Percentiles rank a stretch among this genome's conserved stretches.
These are phyloP conservation scores for Stichodactyla mertensii DNA, from an alignment of 64 coral and sea anemone genomes.

Conservation along the genomic window DNA sequence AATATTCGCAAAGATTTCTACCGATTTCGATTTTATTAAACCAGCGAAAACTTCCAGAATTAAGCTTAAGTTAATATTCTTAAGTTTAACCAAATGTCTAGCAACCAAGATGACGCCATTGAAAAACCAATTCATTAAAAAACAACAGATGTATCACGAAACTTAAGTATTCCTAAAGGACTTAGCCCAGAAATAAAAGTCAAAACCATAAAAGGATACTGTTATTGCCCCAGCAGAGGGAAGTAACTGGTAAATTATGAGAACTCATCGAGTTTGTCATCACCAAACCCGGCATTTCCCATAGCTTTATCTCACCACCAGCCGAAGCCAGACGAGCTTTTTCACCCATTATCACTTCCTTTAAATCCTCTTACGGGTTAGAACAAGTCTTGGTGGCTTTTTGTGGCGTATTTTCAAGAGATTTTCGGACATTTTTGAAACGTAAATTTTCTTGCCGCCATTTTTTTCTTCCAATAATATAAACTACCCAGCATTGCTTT, in stretches of 20 bases:
- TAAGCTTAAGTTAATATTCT: not conserved
- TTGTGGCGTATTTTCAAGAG: not conserved
- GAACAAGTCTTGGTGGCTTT: not conserved
- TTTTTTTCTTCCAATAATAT: slow-evolving; percentile 31
- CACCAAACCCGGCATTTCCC: slow-evolving; percentile 76
- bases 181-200: not conserved
- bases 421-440: slow-evolving; percentile 24
- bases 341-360: slow-evolving; percentile 60
- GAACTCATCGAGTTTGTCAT: slow-evolving; percentile 53
- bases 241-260: slow-evolving; percentile 79
- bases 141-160: not conserved
- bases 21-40: not conserved
- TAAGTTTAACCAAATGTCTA: not conserved
- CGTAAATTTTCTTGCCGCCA: slow-evolving; percentile 19
- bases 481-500: slow-evolving; percentile 34
- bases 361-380: not conserved
- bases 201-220: slow-evolving; percentile 79
- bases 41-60: not conserved
- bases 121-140: not conserved
- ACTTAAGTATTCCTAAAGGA: not conserved
- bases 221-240: slow-evolving; percentile 87
- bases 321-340: slow-evolving; percentile 66
- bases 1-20: no score
- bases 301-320: slow-evolving; percentile 91
- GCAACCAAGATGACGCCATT: not conserved